Base-by-base conservation (phyloP, 1,140 invertebrate genomes). In the Drosophila pseudoananassae region DNA sequence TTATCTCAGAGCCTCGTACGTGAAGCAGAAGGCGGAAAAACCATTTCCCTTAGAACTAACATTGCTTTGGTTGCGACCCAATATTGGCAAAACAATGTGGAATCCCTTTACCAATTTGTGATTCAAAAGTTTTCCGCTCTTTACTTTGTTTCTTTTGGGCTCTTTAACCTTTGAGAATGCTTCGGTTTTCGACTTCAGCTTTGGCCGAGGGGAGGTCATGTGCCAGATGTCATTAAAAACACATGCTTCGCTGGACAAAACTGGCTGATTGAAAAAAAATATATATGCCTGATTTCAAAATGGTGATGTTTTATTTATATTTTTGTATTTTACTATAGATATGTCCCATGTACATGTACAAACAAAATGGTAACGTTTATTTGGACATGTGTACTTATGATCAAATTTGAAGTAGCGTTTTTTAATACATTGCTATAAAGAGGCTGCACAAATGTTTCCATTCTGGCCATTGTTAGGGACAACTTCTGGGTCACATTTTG, bases 211-310 rank as follows among this genome's bases (percentile, higher is more conserved):
- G n/a, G 65, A 23, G 33, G 45, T 47, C 58, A 50, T 36, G 51
- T 65, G 38, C 56, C 65, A 57, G 43, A 33, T 78, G 59, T 83
- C 80, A 78, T 83, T 83, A 83, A 83, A 83, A 63, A 84, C 79
- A 83, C 84, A 84, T 84, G 79, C 36, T 83, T 64, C 79, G 63
- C 20, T 72, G 71, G 80, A 75, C 79, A 82, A 75, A 82, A 77
- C 78, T 66, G 74, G 53, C 63, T 31, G 40, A 49, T 47, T 54
- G 29, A 38, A 9, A 40, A 38, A 14, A 54, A 36, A 45, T 27
- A 17, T 10, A 36, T 12, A 36, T 36, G 3, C 12, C 10, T 36
- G 33, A 43, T 43, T 43, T 43, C 14, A 9, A 43, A 43, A 17
- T 43, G 3, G 12, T 43, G 5, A 9, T 43, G 40, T 14, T 43